Evolutionary conservation across 92 coral and sea anemone genomes (phyloP).

Genomic region (Actinernus sp.): DNA sequence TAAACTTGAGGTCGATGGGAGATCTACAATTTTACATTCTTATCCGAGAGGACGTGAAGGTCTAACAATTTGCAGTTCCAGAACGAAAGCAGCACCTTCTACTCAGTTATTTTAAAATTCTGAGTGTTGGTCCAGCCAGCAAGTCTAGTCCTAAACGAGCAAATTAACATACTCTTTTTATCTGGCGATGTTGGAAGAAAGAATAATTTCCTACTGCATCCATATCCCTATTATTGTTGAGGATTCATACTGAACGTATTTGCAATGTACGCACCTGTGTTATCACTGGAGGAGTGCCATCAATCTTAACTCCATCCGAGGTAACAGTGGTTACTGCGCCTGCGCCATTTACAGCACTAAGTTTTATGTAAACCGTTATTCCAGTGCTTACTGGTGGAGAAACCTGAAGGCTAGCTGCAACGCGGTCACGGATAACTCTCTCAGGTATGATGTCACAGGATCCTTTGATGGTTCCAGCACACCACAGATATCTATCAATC

Average conservation of each 20-base stretch:
- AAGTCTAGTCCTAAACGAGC: no score
- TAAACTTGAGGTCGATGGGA: no score
- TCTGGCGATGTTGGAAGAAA: no score
- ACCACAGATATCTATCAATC: constrained; percentile 77
- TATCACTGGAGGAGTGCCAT: constrained; percentile 78
- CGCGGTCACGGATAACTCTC: constrained; percentile 59
- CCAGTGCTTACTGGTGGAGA: constrained; percentile 79
- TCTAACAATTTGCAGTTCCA: no score
- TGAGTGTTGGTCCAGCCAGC: no score
- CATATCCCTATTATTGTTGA: neutral
- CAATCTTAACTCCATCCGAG: constrained; percentile 87
- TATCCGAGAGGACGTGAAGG: no score
- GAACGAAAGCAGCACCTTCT: no score
- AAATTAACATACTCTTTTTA: no score
- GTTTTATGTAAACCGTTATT: constrained; percentile 70
- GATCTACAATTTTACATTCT: no score
- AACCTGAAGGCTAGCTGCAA: constrained; percentile 62
- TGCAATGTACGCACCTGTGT: constrained; percentile 52
- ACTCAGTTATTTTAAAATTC: no score
- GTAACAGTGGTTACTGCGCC: constrained; percentile 74
- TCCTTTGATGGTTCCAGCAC: constrained; percentile 83
- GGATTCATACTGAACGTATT: neutral
- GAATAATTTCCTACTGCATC: neutral
- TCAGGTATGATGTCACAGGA: constrained; percentile 83
- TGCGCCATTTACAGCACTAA: constrained; percentile 81